Evolutionary conservation across 2,888 invertebrate species (phyloP), one percentile per base, ranked within the genome.

Genomic region (Philonicus albiceps): DNA sequence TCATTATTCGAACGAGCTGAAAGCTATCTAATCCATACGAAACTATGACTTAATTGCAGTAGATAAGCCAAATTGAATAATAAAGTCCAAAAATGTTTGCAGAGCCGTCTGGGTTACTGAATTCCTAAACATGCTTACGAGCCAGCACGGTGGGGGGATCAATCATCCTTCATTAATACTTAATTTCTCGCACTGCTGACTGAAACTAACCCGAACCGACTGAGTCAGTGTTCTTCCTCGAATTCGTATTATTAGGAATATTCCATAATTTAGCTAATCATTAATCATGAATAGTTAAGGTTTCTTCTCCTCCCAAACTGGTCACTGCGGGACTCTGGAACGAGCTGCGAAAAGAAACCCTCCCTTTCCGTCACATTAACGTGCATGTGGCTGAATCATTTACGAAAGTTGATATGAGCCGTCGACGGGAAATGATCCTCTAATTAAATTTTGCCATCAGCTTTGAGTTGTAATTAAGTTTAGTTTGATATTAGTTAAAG

Each of bases 361-460:
- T 64, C 22, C 13, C 2, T 64, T 7, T 64, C 64, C 64, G 22
- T 11, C 64, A 27, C 11, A 19, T n/a, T 19, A n/a, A 49, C 49
- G 49, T 22, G 64, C 22, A 64, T 64, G 64, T 64, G 64, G 64
- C 11, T 64, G 64, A 64, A 64, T 64, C 64, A 27, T 64, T 64
- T 64, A 64, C 22, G 64, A 64, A 64, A 64, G 27, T 27, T 64
- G 64, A 64, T 64, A 64, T 27, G 64, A 11, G 27, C 64, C 76
- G 40, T 19, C 76, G 34, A 22, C 40, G 76, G 76, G 40, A 76
- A 76, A 76, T 37, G 34, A 37, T 76, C 13, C 76, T 76, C 76
- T 76, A 76, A 76, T 76, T 76, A 76, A 76, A 76, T 76, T 76
- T 76, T 76, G 76, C 76, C 40, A 76, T 22, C 76, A 76, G 76